Evolutionary conservation across 2,888 invertebrate species (phyloP), one percentile per base, ranked within the genome.

Genomic region (Meiosimyza decipiens): DNA sequence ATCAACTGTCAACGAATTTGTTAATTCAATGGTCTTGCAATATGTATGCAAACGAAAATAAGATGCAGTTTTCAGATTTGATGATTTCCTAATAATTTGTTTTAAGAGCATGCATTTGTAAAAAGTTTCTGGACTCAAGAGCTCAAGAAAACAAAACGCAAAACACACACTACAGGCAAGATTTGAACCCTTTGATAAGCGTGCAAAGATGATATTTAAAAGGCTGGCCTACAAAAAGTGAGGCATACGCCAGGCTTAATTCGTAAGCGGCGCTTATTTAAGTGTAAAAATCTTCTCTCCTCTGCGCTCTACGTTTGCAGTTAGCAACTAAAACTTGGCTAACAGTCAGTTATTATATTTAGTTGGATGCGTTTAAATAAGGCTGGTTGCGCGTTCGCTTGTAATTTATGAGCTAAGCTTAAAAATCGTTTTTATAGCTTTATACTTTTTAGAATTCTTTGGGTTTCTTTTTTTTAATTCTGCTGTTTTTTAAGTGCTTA

Each of bases 321-420:
- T 54, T 16, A 54, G 12, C 16, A 16, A 54, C 54, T 54, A 54
- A 6, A 54, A 16, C 54, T 54, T 54, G 15, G 12, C n/a, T 54
- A 54, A 16, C 15, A 16, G 28, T 40, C 40, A 40, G 40, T 40
- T 40, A 40, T 40, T 40, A 5, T 7, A 9, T 40, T 40, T 40
- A 40, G 40, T 9, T 40, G 40, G 40, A 40, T 40, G 40, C 40
- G 40, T 1, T 40, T 9, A 40, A 40, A 40, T 40, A 71, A 51
- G 52, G 51, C 57, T 57, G 9, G 57, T 57, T 57, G 57, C 6
- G 40, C 57, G 72, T 50, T 60, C 60, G 49, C 71, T 63, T 68
- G 71, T 66, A 69, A 63, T 73, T 76, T 71, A 73, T 73, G 57
- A 57, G 57, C 13, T 18, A 57, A 28, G 57, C 57, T 57, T 28